These are phyloP conservation scores for Hycleus cichorii DNA, from an alignment of 1,140 invertebrate species.

Conservation along the genomic window DNA sequence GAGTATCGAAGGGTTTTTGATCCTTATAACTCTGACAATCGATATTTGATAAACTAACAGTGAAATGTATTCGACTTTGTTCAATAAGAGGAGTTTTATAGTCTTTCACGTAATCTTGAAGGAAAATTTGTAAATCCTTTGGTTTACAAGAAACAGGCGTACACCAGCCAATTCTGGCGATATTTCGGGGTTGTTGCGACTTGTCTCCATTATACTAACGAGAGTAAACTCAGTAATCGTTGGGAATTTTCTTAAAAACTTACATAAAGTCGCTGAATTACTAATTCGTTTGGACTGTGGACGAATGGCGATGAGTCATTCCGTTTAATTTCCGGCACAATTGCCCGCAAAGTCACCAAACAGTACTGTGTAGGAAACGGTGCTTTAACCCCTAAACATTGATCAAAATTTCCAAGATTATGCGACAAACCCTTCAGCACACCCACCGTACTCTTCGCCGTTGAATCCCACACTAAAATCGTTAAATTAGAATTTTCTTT, in stretches of 20 bases:
- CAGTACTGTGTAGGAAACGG: constrained; percentile 50
- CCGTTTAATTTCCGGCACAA: constrained; percentile 37
- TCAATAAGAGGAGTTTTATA: constrained; percentile 40
- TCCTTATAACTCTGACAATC: constrained; percentile 36
- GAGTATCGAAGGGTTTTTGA: constrained; percentile 30
- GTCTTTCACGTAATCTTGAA: constrained; percentile 39
- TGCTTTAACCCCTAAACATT: constrained; percentile 46
- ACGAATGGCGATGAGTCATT: constrained; percentile 30
- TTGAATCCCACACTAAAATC: constrained; percentile 52
- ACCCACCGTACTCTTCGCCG: constrained; percentile 51
- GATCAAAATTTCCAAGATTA: constrained; percentile 56
- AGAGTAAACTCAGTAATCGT: too few relatives aligned
- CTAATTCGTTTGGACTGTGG: constrained; percentile 41
- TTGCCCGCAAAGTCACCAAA: constrained; percentile 42
- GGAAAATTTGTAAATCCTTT: constrained; percentile 39
- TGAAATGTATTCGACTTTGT: constrained; percentile 35
- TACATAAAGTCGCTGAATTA: constrained; percentile 47
- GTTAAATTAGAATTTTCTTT: background rate
- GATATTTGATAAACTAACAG: constrained; percentile 28
- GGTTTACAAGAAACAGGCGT: constrained; percentile 44
- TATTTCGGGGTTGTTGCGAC: constrained; percentile 40
- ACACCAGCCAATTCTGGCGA: constrained; percentile 46
- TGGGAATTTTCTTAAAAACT: constrained; percentile 27
- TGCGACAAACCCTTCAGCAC: constrained; percentile 48
- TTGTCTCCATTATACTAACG: constrained; percentile 32